Base-by-base conservation (phyloP, 2,113 vertebrate genomes). In the Cyprinodon variegatus region DNA sequence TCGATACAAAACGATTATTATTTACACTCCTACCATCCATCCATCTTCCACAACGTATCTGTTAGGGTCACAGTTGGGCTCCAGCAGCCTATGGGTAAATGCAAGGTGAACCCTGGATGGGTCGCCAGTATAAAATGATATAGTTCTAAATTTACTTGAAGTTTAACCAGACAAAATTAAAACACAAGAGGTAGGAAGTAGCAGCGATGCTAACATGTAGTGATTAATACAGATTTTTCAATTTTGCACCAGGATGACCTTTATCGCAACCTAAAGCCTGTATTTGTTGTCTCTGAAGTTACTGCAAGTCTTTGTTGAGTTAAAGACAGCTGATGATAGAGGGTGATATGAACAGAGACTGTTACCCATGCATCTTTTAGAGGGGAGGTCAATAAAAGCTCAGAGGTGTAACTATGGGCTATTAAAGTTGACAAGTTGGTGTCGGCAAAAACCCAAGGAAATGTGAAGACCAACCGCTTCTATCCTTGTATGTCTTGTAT, bases 381-480 rank as follows among this genome's bases (percentile, higher is more conserved):
- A 4, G 15, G 48, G 73, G 78, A 78, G 40, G 43, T 63, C 20
- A 13, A 29, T 46, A 81, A 4, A 64, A 68, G 75, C 81, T 69
- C 67, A 65, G 74, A 86, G 67, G 81, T 83, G 83, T 70, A 82
- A 87, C 77, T 69, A 57, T 80, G 65, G 69, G 74, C 74, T 46
- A 68, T 20, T 61, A 43, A 82, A 46, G 61, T 68, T 59, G 67
- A 79, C 76, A 72, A 78, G 76, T 79, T 80, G 71, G 64, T 59
- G 72, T 83, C 70, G 66, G 72, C 69, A 63, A 61, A 74, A 72
- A 83, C 72, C 72, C 61, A 57, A 79, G 65, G 39, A 80, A 82
- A 87, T 76, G 57, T 79, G 68, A 85, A 22, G 74, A 77, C 63
- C 82, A 83, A 43, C 76, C 74, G 63, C 72, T 71, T 82, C 83